Evolutionary conservation across 1,140 invertebrate species (phyloP).

Genomic region (Apis florea): DNA sequence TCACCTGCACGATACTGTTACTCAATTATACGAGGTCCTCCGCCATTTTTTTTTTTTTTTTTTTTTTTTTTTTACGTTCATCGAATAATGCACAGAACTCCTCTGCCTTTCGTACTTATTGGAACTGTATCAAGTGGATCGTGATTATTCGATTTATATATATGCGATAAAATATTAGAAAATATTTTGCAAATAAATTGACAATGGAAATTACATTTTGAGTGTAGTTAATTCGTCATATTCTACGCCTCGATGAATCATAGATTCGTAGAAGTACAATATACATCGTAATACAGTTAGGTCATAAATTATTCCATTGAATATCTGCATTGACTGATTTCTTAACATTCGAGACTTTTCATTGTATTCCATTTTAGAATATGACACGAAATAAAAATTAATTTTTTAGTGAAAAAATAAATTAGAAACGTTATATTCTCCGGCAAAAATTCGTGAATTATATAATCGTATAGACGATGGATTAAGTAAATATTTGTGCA

Average conservation of each 20-base stretch:
- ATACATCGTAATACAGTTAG: no score
- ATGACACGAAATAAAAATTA: no score
- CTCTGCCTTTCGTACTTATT: background rate
- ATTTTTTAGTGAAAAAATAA: no score
- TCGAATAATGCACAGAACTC: background rate
- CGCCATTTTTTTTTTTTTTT: background rate
- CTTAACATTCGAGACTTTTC: no score
- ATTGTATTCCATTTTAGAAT: no score
- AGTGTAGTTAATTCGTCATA: background rate
- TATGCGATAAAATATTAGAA: background rate
- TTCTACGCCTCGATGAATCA: background rate
- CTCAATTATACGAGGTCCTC: constrained; percentile 14
- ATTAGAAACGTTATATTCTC: no score
- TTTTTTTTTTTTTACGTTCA: background rate
- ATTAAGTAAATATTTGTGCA: no score
- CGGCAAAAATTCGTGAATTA: no score
- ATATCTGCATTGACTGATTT: no score
- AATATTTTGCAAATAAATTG: background rate
- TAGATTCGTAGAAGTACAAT: no score
- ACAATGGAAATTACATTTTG: background rate
- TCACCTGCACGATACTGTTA: constrained; percentile 29
- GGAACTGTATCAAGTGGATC: background rate
- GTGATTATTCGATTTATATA: background rate
- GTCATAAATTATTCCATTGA: no score
- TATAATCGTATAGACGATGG: no score